Conservation (phyloP, 1,140 invertebrate genomes). For the Argopecten irradians region DNA sequence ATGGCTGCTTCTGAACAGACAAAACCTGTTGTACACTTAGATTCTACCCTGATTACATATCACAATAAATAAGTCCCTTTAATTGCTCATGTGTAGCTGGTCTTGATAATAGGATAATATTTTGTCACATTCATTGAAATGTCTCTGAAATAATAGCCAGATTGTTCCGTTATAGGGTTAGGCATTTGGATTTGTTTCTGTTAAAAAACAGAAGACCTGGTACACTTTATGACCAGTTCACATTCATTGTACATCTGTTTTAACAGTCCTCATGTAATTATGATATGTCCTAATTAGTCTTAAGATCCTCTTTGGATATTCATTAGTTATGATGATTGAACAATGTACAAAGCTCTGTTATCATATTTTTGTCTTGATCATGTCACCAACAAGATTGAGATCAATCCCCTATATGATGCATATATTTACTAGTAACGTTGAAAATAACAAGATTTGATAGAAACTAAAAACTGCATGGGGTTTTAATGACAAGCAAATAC, state of each 20-base stretch:
- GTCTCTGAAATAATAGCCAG: not conserved
- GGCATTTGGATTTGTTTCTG: not conserved
- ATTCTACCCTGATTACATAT: not conserved
- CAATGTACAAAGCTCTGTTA: no score
- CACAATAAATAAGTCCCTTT: not conserved
- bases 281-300: no score
- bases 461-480: no score
- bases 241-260: not conserved
- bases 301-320: no score
- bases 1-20: slow-evolving; percentile 3
- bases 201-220: not conserved
- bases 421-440: no score
- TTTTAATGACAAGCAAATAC: no score
- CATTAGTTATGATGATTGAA: no score
- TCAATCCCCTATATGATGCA: no score
- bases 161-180: not conserved
- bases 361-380: no score
- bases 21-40: not conserved
- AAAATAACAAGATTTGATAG: no score
- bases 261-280: not conserved
- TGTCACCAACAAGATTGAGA: no score
- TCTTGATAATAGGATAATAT: slow-evolving; percentile 12
- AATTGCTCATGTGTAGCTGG: not conserved
- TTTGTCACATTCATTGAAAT: slow-evolving; percentile 10
- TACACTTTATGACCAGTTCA: not conserved